Percentiles rank a stretch among this genome's conserved stretches.
phyloP scores from a whole-genome alignment of 35 echinoderm and acorn worm species.

The Eucidaris tribuloides region DNA sequence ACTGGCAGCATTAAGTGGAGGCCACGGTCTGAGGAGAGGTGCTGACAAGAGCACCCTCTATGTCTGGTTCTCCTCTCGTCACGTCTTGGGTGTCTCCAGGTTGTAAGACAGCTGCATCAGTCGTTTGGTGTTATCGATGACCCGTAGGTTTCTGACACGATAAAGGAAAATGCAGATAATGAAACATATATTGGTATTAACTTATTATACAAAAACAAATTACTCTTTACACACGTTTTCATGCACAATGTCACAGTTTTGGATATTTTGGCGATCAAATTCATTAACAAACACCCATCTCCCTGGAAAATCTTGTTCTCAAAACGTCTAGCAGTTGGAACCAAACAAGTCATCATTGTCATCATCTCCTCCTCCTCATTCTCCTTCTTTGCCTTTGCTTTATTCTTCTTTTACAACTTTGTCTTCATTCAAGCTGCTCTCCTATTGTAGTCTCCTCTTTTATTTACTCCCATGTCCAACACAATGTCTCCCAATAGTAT shows the following conservation, averaged over 20 bases:
- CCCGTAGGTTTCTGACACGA: constrained; percentile 64
- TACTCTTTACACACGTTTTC: neutral
- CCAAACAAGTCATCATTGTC: too few species aligned
- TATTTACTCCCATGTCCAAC: too few species aligned
- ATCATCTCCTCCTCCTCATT: too few species aligned
- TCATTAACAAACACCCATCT: neutral
- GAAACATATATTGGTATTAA: too few species aligned
- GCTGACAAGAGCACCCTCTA: neutral
- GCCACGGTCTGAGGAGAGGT: neutral
- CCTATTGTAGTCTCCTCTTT: too few species aligned
- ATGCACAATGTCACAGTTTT: neutral
- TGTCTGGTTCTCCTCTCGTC: neutral
- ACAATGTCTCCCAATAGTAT: too few species aligned
- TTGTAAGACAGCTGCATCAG: constrained; percentile 82
- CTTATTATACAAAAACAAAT: neutral
- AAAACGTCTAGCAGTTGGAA: neutral
- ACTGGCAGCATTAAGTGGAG: neutral
- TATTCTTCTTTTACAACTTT: too few species aligned
- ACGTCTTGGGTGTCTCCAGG: constrained; percentile 79
- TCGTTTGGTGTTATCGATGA: constrained; percentile 87
- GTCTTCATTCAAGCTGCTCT: too few species aligned
- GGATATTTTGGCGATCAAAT: neutral
- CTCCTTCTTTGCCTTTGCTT: too few species aligned
- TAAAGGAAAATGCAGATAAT: neutral
- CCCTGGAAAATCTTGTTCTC: neutral